Evolutionary conservation across 2,113 vertebrate species (phyloP), one percentile per base, ranked within the genome.

Genomic region (Drymodes brunneopygia): DNA sequence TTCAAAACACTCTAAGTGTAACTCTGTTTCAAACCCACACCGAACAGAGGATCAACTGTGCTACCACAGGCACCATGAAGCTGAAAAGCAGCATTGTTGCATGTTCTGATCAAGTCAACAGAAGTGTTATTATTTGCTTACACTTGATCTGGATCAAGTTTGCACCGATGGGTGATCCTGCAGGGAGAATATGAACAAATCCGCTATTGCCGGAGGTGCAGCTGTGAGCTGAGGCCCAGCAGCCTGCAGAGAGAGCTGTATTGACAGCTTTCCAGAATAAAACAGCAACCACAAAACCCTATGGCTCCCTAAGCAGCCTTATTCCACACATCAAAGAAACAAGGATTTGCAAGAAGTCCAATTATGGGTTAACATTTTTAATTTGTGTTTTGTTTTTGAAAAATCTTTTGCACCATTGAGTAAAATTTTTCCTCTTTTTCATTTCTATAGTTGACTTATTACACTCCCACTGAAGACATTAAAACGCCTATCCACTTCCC

Each of bases 31-130:
- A 67, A 95, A 83, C 24, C 48, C 36, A 72, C 0, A 0, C 19
- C 45, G 53, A 92, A 93, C 40, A 88, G 89, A 90, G 75, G 31
- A 86, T 82, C 86, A 71, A 47, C 75, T 92, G 67, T 83, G 50
- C 58, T n/a, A 72, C 40, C n/a, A 77, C 38, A 77, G 64, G n/a
- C 64, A 73, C 36, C 45, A 48, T 54, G 61, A 48, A 86, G 75
- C 75, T 88, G 80, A 95, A 95, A 94, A 92, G 91, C 62, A 92
- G 72, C 80, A 88, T n/a, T 90, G 77, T 88, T 77, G 12, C 35
- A 60, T 21, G 36, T 31, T 80, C 45, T 60, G 50, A 83, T 57
- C 75, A 53, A 80, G 62, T 38, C 67, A 91, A 95, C 86, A 88
- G 58, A 86, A 90, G 58, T 27, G 64, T 51, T 87, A 65, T 92